These are phyloP conservation scores for Rhyacichthys aspro DNA, from an alignment of 2,797 vertebrate species.

Conservation along the genomic window DNA sequence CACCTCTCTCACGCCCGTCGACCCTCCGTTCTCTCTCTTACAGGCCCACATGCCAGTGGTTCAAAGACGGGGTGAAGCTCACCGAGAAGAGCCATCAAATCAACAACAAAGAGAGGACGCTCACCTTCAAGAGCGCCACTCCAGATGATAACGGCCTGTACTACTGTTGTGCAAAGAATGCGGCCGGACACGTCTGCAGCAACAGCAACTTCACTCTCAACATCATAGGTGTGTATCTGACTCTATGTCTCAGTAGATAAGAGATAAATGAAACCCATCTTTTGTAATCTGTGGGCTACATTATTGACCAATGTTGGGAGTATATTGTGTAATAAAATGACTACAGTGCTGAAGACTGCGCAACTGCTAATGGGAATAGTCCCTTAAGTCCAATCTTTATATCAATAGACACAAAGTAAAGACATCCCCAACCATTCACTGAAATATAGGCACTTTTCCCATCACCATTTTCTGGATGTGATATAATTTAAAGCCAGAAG, in stretches of 20 bases:
- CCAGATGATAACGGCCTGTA: constrained; percentile 90
- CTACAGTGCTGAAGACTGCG: too few species aligned
- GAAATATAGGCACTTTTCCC: too few species aligned
- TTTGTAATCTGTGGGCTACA: too few species aligned
- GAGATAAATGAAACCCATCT: background rate
- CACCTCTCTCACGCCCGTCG: background rate
- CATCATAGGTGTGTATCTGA: constrained; percentile 84
- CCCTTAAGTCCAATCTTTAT: too few species aligned
- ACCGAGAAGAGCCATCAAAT: constrained; percentile 83
- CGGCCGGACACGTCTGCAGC: constrained; percentile 88
- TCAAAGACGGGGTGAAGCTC: constrained; percentile 83
- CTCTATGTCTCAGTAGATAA: background rate
- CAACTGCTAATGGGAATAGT: too few species aligned
- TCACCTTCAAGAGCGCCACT: constrained; percentile 83
- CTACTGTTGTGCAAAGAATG: constrained; percentile 92
- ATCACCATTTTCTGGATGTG: too few species aligned
- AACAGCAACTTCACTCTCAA: constrained; percentile 88
- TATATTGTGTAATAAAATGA: too few species aligned
- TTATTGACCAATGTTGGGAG: too few species aligned
- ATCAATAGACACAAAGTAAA: too few species aligned
- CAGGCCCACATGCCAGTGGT: constrained; percentile 94
- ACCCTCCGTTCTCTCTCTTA: background rate
- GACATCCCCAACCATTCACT: too few species aligned
- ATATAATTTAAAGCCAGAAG: too few species aligned
- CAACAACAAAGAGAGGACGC: constrained; percentile 90